These are phyloP conservation scores for Carassius auratus DNA, from an alignment of 2,113 vertebrate genomes.

Conservation along the genomic window DNA sequence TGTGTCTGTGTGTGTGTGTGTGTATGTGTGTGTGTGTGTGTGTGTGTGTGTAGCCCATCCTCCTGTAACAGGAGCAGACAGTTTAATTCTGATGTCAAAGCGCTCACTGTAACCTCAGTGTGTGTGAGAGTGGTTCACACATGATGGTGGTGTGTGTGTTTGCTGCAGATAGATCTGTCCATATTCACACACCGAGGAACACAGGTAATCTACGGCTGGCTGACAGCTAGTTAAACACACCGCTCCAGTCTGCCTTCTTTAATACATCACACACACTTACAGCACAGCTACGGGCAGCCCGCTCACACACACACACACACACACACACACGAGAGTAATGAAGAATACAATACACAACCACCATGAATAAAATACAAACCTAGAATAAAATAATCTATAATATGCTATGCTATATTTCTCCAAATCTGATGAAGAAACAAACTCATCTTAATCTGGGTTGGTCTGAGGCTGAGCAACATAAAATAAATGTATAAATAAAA, in stretches of 20 bases:
- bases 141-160: constrained; percentile 42
- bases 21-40: neutral
- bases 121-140: neutral
- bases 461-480: no score
- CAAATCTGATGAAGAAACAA: no score
- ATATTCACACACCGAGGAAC: constrained; percentile 59
- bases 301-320: neutral
- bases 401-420: no score
- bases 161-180: constrained; percentile 69
- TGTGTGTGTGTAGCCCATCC: no score
- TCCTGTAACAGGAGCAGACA: constrained; percentile 1
- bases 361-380: neutral
- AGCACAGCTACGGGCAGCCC: neutral
- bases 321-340: no score
- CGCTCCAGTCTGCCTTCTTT: constrained; percentile 46
- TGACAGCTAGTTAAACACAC: constrained; percentile 67
- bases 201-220: constrained; percentile 58
- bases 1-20: neutral
- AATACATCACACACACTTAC: constrained; percentile 38
- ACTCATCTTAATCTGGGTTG: no score
- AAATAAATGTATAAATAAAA: no score
- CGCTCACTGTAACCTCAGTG: constrained; percentile 2
- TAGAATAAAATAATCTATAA: neutral
- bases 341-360: neutral
- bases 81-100: constrained; percentile 46